phyloP scores from a whole-genome alignment of 2,888 invertebrate genomes.

The Trichopria drosophilae region DNA sequence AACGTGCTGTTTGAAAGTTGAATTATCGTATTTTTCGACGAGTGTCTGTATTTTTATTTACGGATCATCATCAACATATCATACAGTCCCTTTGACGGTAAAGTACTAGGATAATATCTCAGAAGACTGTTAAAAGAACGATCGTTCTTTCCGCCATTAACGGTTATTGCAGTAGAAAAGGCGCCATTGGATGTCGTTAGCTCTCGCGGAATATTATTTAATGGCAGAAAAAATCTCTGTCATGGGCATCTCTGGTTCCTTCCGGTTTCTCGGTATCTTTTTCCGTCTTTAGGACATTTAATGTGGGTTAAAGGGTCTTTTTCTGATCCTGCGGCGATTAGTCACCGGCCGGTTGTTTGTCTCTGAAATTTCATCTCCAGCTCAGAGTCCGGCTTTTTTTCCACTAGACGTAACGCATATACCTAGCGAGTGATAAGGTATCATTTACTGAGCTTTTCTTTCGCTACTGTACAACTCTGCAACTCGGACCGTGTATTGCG shows the following conservation, averaged over 20 bases:
- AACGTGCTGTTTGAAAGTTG: no score
- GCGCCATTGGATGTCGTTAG: no score
- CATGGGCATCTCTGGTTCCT: not conserved
- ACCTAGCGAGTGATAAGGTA: conserved; percentile 17
- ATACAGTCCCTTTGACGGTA: no score
- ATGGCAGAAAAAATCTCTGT: not conserved
- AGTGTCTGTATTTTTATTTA: no score
- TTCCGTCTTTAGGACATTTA: not conserved
- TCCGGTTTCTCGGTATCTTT: not conserved
- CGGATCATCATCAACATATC: no score
- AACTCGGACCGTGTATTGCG: conserved; percentile 32
- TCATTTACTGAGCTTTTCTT: conserved; percentile 16
- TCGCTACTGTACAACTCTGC: not conserved
- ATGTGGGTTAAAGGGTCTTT: no score
- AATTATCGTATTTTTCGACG: no score
- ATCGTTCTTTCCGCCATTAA: conserved; percentile 10
- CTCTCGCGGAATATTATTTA: no score
- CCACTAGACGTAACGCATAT: not conserved
- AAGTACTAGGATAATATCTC: no score
- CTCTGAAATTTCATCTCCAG: conserved; percentile 19
- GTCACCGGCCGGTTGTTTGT: conserved; percentile 17
- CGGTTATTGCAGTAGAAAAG: conserved; percentile 11
- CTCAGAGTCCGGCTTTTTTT: conserved; percentile 7
- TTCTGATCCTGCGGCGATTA: no score
- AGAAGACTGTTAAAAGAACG: no score